These are phyloP conservation scores for Rutpela maculata DNA, from an alignment of 2,888 invertebrate genomes.

Conservation along the genomic window DNA sequence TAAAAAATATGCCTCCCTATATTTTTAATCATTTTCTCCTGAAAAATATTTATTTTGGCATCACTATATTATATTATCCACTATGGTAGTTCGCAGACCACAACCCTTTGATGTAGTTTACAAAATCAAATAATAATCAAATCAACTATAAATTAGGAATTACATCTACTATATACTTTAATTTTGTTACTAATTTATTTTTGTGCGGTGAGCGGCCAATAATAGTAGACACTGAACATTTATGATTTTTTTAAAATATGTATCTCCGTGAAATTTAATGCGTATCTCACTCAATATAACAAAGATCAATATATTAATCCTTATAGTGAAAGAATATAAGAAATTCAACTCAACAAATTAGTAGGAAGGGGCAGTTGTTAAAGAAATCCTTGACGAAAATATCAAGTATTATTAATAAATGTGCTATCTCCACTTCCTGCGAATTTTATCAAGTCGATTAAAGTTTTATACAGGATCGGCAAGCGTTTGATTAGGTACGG, in stretches of 20 bases:
- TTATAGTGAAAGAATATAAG: no score
- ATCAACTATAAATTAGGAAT: neutral
- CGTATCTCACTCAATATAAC: no score
- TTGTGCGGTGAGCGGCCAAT: constrained; percentile 24
- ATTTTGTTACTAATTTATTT: neutral
- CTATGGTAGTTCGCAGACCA: constrained; percentile 3
- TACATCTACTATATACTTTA: neutral
- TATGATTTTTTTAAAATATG: neutral
- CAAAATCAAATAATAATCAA: neutral
- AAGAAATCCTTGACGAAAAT: no score
- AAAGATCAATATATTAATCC: no score
- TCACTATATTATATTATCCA: neutral
- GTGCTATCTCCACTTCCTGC: no score
- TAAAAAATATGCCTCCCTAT: neutral
- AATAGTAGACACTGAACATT: neutral
- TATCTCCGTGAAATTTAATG: no score
- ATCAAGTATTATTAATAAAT: no score
- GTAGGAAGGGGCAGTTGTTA: no score
- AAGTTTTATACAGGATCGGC: no score
- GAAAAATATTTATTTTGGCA: neutral
- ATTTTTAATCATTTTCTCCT: neutral
- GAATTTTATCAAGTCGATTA: no score
- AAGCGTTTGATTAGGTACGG: no score
- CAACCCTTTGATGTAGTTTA: constrained; percentile 17
- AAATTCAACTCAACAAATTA: no score